phyloP scores from a whole-genome alignment of 1,140 invertebrate genomes.

The Pseudomyrmex dendroicus region DNA sequence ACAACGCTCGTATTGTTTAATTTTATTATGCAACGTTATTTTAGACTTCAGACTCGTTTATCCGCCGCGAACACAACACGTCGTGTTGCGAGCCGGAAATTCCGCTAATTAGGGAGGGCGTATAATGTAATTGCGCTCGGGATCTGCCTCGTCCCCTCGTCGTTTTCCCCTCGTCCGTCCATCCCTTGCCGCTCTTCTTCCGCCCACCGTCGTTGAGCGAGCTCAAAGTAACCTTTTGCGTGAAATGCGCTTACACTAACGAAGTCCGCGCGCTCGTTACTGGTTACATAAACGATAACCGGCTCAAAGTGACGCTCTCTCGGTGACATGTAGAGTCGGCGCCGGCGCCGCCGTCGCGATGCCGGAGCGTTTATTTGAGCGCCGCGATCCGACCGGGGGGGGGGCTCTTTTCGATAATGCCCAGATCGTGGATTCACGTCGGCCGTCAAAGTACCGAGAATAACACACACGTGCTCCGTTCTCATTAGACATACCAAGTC shows the following conservation, averaged over 20 bases:
- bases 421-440: conserved; percentile 18
- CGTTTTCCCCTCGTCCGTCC: background rate
- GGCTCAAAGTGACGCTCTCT: conserved; percentile 64
- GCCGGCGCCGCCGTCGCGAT: conserved; percentile 41
- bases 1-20: conserved; percentile 57
- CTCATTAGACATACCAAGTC: background rate
- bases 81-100: conserved; percentile 60
- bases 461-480: background rate
- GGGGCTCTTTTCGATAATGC: conserved; percentile 3
- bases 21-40: conserved; percentile 63
- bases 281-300: conserved; percentile 67
- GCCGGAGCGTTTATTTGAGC: conserved; percentile 38
- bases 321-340: conserved; percentile 48
- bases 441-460: conserved; percentile 18
- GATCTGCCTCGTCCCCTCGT: conserved; percentile 21
- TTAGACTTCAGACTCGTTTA: conserved; percentile 61
- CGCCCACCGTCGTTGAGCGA: conserved; percentile 45
- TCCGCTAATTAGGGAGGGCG: conserved; percentile 59
- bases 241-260: conserved; percentile 58
- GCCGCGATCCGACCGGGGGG: conserved; percentile 5
- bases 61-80: conserved; percentile 48
- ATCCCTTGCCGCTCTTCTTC: background rate
- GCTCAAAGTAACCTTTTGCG: conserved; percentile 62
- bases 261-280: conserved; percentile 66
- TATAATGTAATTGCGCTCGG: conserved; percentile 62